Conservation (phyloP, 2,888 invertebrate species). For the Netelia inedita region DNA sequence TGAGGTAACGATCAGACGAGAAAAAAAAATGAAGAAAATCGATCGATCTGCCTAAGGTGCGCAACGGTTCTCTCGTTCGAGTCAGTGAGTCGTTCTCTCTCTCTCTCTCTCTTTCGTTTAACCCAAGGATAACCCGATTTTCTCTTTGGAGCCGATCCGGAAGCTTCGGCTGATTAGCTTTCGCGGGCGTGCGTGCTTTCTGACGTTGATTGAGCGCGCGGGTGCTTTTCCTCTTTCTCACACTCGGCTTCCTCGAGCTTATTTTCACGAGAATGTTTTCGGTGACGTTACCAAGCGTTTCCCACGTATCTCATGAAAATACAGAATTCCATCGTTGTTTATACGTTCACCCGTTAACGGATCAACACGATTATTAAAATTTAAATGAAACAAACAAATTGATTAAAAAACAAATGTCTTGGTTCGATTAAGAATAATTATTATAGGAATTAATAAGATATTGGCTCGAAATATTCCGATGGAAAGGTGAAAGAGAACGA, state of each 20-base stretch:
- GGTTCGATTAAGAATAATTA: too few species aligned
- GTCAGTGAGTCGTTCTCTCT: neutral
- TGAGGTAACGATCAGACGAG: too few species aligned
- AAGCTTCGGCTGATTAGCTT: conserved; percentile 77
- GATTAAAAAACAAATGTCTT: too few species aligned
- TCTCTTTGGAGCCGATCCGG: conserved; percentile 64
- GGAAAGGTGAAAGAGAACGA: neutral
- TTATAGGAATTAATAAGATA: neutral
- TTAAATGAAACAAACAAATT: too few species aligned
- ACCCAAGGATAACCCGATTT: conserved; percentile 54
- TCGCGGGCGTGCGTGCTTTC: conserved; percentile 73
- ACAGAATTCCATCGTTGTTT: too few species aligned
- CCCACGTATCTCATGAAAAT: neutral
- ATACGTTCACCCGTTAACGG: too few species aligned
- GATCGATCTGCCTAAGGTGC: conserved; percentile 35
- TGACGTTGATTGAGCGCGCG: conserved; percentile 75
- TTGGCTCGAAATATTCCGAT: neutral
- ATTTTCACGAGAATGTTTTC: conserved; percentile 1
- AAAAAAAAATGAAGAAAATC: neutral
- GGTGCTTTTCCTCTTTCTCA: conserved; percentile 74
- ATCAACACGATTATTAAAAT: too few species aligned
- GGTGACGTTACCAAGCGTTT: conserved; percentile 10
- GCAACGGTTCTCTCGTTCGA: conserved; percentile 24
- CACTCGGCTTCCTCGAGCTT: neutral
- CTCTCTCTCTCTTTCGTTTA: conserved; percentile 2